These are phyloP conservation scores for Rhamphomyia laevipes DNA, from an alignment of 2,888 invertebrate species.

Conservation along the genomic window DNA sequence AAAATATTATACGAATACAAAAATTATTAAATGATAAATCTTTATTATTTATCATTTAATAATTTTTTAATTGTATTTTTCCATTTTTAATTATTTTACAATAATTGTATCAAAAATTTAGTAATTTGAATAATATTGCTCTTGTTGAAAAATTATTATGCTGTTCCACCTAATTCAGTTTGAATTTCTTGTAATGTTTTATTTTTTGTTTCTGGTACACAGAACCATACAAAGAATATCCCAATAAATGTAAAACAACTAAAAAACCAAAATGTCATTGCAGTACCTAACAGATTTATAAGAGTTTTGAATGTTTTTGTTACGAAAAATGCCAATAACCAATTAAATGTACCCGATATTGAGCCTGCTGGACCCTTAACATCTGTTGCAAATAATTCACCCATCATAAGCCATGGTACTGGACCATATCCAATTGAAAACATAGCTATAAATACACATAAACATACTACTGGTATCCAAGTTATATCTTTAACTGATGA, in stretches of 20 bases:
- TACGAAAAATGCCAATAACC: conserved; percentile 68
- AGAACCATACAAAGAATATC: conserved; percentile 52
- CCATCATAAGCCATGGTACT: conserved; percentile 63
- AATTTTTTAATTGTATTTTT: too few relatives aligned
- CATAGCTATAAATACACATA: conserved; percentile 65
- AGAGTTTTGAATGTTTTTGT: conserved; percentile 59
- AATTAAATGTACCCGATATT: conserved; percentile 69
- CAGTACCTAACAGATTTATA: conserved; percentile 43
- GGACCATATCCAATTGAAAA: conserved; percentile 81
- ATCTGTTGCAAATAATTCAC: conserved; percentile 69
- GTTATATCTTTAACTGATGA: conserved; percentile 43
- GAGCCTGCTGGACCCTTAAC: conserved; percentile 67
- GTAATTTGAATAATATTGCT: too few relatives aligned
- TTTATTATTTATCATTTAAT: too few relatives aligned
- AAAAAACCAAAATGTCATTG: conserved; percentile 65
- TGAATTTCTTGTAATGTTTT: conserved; percentile 37
- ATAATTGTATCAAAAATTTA: too few relatives aligned
- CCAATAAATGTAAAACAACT: conserved; percentile 52
- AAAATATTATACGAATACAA: too few relatives aligned
- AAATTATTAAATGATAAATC: too few relatives aligned
- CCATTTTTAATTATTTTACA: too few relatives aligned
- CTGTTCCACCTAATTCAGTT: conserved; percentile 17
- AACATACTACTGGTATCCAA: conserved; percentile 62
- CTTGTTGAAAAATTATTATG: too few relatives aligned
- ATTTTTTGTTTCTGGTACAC: conserved; percentile 46